Evolutionary conservation across 2,113 vertebrate genomes (phyloP).

Genomic region (Megalops atlanticus): DNA sequence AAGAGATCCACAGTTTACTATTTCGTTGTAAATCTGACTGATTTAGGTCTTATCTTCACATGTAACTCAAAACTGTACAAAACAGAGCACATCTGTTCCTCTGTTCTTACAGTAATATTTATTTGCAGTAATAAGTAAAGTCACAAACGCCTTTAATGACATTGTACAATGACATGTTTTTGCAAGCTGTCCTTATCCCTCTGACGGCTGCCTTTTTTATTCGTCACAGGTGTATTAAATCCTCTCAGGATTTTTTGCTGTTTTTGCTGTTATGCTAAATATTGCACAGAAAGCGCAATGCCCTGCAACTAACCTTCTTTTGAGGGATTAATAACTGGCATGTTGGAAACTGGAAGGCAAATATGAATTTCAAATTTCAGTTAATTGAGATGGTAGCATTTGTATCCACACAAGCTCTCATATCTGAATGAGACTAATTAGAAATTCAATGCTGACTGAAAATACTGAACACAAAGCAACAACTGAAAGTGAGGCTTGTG

Average conservation of each 20-base stretch:
- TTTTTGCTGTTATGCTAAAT: conserved; percentile 14
- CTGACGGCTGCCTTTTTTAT: background rate
- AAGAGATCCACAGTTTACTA: background rate
- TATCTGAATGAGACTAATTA: conserved; percentile 28
- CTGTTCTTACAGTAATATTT: no score
- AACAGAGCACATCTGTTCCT: background rate
- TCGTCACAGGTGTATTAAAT: background rate
- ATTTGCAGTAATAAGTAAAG: no score
- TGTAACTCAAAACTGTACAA: background rate
- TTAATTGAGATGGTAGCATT: conserved; percentile 22
- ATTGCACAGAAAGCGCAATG: conserved; percentile 15
- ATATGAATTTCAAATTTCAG: conserved; percentile 31
- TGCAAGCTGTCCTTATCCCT: background rate
- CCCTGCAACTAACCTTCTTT: background rate
- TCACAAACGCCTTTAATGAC: background rate
- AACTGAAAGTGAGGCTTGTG: background rate
- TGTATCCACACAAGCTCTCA: conserved; percentile 16
- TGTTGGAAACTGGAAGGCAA: background rate
- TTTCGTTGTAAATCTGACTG: background rate
- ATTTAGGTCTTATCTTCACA: background rate
- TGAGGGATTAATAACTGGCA: conserved; percentile 13
- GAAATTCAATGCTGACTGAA: background rate
- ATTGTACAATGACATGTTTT: background rate
- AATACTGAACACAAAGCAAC: background rate
- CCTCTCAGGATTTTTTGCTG: conserved; percentile 13